A percentile compares a stretch with the other conserved stretches of the same genome.
Conservation (phyloP, 2,113 vertebrate species). For the Otis tarda region DNA sequence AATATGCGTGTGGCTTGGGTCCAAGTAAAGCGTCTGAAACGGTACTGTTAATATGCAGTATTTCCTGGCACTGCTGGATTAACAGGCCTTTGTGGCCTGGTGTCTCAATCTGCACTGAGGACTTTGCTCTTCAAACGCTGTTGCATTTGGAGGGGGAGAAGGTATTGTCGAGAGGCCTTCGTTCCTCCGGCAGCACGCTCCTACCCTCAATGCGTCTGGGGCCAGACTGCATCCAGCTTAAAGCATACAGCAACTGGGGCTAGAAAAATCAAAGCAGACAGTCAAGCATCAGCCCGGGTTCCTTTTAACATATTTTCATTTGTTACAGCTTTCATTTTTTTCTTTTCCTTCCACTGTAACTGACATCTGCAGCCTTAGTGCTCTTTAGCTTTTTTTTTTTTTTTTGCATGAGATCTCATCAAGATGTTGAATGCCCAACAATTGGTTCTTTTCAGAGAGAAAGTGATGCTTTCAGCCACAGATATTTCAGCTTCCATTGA, state of each 20-base stretch:
- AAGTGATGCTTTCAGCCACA: neutral
- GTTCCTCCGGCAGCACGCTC: neutral
- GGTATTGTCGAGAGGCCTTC: neutral
- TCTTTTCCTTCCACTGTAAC: neutral
- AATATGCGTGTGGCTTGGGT: neutral
- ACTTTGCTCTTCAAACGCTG: neutral
- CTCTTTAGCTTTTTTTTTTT: neutral
- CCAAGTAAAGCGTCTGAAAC: neutral
- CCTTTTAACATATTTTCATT: neutral
- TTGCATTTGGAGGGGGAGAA: neutral
- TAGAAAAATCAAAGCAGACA: neutral
- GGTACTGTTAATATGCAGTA: neutral
- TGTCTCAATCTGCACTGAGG: neutral
- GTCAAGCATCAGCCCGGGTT: neutral
- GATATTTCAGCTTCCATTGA: neutral
- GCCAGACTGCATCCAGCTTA: neutral
- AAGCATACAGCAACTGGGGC: neutral
- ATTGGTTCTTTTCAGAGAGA: conserved; percentile 1
- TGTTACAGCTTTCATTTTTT: neutral
- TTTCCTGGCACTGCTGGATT: neutral
- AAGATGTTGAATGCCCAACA: neutral
- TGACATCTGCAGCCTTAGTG: neutral
- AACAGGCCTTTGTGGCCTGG: neutral
- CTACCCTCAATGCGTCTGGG: neutral
- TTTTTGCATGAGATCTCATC: neutral